Evolutionary conservation across 2,888 invertebrate genomes (phyloP).

Genomic region (Morinoia aosen): DNA sequence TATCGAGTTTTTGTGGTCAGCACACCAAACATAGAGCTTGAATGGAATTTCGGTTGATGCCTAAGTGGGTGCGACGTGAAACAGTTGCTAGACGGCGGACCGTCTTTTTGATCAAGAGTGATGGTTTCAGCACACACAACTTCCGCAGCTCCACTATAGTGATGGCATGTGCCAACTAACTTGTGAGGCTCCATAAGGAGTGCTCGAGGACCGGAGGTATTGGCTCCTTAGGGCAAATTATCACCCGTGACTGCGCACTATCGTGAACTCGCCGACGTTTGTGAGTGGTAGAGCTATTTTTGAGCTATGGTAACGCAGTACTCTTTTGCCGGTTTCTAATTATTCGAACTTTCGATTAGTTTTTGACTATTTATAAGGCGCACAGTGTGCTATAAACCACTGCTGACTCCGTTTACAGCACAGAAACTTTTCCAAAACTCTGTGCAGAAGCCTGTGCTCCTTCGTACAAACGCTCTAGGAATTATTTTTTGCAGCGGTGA

Average conservation of each 20-base stretch:
- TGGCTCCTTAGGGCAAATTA: slow-evolving; percentile 4
- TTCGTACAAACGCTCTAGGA: no score
- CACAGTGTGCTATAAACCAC: not conserved
- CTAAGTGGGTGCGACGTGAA: not conserved
- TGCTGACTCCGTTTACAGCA: no score
- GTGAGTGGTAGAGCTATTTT: not conserved
- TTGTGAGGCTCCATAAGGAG: not conserved
- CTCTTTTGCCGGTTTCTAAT: not conserved
- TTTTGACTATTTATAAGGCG: not conserved
- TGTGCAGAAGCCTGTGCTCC: no score
- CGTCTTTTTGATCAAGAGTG: not conserved
- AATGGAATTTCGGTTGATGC: not conserved
- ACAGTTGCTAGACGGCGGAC: not conserved
- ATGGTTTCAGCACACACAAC: not conserved
- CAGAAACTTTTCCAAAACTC: no score
- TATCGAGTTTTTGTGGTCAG: not conserved
- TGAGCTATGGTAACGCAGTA: not conserved
- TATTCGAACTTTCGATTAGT: not conserved
- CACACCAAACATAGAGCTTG: not conserved
- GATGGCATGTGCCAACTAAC: not conserved
- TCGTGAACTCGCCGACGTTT: not conserved
- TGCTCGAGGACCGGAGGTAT: not conserved
- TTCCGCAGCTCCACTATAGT: not conserved
- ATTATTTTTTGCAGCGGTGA: no score
- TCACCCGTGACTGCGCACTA: not conserved